phyloP scores from a whole-genome alignment of 2,888 invertebrate species.

The Mamestra brassicae region DNA sequence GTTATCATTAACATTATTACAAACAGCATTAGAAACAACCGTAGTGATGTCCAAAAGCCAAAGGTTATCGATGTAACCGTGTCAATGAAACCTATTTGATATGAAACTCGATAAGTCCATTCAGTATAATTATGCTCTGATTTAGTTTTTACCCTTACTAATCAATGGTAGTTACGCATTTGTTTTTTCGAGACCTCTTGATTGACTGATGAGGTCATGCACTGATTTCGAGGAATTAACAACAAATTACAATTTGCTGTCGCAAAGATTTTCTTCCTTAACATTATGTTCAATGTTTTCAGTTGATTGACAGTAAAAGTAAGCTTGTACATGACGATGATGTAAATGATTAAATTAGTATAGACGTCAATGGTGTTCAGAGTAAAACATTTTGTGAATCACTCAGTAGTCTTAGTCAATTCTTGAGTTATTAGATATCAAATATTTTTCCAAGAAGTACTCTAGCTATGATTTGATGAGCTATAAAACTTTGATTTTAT shows the following conservation, averaged over 20 bases:
- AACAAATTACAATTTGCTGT: conserved; percentile 61
- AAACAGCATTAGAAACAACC: conserved; percentile 34
- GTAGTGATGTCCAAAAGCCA: conserved; percentile 62
- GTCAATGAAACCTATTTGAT: conserved; percentile 65
- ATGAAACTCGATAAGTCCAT: conserved; percentile 60
- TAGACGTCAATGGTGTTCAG: conserved; percentile 4
- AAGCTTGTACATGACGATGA: conserved; percentile 60
- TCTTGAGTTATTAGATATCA: neutral
- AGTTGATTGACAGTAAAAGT: conserved; percentile 17
- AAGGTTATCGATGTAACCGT: conserved; percentile 70
- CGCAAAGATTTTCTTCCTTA: conserved; percentile 26
- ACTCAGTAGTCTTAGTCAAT: neutral
- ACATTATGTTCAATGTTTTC: conserved; percentile 17
- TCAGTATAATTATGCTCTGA: conserved; percentile 62
- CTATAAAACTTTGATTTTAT: conserved; percentile 18
- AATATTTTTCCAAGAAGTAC: conserved; percentile 14
- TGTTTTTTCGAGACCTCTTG: conserved; percentile 69
- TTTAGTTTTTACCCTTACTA: conserved; percentile 67
- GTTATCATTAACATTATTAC: conserved; percentile 7
- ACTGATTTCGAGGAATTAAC: conserved; percentile 62
- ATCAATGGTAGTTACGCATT: conserved; percentile 72
- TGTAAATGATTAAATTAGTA: conserved; percentile 30
- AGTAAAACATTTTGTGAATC: conserved; percentile 31
- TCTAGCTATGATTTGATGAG: conserved; percentile 17
- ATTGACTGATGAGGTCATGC: conserved; percentile 73